A percentile compares a stretch with the other conserved stretches of the same genome.
phyloP scores from a whole-genome alignment of 2,888 invertebrate species.

The Gymnocheta viridis region DNA sequence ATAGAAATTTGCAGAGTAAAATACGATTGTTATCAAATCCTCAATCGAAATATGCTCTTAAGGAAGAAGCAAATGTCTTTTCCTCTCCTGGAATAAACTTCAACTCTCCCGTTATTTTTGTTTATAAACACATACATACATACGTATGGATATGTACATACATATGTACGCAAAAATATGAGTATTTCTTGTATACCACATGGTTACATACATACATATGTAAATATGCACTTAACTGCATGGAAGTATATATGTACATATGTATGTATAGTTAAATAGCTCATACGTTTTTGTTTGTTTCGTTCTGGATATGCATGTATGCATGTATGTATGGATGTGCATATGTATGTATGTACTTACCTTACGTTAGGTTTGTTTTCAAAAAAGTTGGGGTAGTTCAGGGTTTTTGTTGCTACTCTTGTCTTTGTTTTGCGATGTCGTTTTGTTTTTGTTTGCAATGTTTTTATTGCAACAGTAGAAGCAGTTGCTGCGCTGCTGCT shows the following conservation, averaged over 20 bases:
- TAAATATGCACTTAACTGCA: too few species aligned
- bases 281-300: not conserved
- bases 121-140: not conserved
- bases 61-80: not conserved
- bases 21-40: not conserved
- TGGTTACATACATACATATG: not conserved
- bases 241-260: too few species aligned
- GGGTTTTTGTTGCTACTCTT: conserved; percentile 63
- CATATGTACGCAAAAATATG: not conserved
- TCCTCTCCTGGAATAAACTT: not conserved
- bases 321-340: too few species aligned
- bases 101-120: not conserved
- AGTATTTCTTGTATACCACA: too few species aligned
- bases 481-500: conserved; percentile 9
- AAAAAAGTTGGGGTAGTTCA: conserved; percentile 69
- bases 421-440: conserved; percentile 11
- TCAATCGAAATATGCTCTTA: conserved; percentile 14
- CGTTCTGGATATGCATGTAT: not conserved
- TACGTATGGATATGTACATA: not conserved
- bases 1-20: not conserved
- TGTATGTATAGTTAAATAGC: not conserved
- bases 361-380: not conserved
- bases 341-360: not conserved
- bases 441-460: conserved; percentile 27
- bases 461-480: conserved; percentile 24